Percentiles rank a stretch among this genome's conserved stretches.
Conservation (phyloP, 2,113 vertebrate species). For the Epinephelus cyanopodus region DNA sequence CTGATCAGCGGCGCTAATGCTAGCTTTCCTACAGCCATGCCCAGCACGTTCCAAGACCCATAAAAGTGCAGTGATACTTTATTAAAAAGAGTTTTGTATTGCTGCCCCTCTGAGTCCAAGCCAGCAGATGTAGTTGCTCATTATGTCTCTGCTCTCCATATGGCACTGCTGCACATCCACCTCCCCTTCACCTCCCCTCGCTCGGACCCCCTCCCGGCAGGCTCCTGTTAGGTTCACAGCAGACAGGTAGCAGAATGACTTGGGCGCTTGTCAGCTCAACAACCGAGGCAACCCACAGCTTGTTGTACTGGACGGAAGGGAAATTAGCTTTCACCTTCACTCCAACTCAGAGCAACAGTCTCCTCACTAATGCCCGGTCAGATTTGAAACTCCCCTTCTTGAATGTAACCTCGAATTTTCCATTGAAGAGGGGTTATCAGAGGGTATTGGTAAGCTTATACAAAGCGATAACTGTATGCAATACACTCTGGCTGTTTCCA, state of each 20-base stretch:
- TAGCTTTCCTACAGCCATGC: conserved; percentile 15
- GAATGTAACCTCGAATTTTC: conserved; percentile 41
- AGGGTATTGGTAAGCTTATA: conserved; percentile 25
- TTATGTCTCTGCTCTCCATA: conserved; percentile 79
- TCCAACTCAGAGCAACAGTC: conserved; percentile 34
- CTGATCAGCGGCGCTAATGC: conserved; percentile 11
- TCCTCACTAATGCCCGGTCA: conserved; percentile 45
- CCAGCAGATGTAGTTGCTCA: conserved; percentile 80
- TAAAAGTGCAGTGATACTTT: conserved; percentile 71
- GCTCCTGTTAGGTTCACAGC: conserved; percentile 53
- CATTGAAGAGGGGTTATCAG: conserved; percentile 28
- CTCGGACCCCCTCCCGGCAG: conserved; percentile 31
- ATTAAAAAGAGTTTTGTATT: conserved; percentile 78
- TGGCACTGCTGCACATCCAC: conserved; percentile 65
- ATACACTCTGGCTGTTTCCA: neutral
- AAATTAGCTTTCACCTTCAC: conserved; percentile 69
- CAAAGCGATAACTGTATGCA: conserved; percentile 20
- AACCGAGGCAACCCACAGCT: conserved; percentile 42
- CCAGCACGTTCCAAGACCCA: conserved; percentile 50
- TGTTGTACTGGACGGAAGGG: conserved; percentile 44
- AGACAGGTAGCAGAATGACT: conserved; percentile 65
- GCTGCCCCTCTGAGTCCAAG: conserved; percentile 64
- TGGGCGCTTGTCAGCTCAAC: conserved; percentile 56
- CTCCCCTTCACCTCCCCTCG: conserved; percentile 38
- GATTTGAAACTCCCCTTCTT: conserved; percentile 34